Percentiles rank a stretch among this genome's conserved stretches.
These are phyloP conservation scores for Dasyornis broadbenti DNA, from an alignment of 2,113 vertebrate species.

Conservation along the genomic window DNA sequence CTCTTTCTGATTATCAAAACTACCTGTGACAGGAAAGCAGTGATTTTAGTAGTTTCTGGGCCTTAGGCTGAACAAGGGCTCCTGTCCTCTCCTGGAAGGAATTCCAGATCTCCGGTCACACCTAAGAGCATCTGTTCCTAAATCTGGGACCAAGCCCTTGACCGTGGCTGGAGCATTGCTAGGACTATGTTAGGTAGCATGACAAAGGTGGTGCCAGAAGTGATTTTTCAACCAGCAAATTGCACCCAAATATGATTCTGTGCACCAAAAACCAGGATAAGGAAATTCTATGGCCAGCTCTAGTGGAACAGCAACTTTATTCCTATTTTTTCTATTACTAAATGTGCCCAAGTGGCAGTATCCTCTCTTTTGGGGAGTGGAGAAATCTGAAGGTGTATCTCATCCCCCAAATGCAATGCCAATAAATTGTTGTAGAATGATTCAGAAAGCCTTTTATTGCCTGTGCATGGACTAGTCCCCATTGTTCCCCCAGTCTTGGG, in stretches of 20 bases:
- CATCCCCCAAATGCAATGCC: not conserved
- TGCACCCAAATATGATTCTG: not conserved
- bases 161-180: not conserved
- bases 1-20: not conserved
- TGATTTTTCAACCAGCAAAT: not conserved
- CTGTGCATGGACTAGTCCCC: not conserved
- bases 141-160: not conserved
- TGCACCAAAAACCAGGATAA: not conserved
- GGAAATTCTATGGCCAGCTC: not conserved
- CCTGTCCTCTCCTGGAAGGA: conserved; percentile 20
- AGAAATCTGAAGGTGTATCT: conserved; percentile 5
- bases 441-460: conserved; percentile 24
- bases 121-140: not conserved
- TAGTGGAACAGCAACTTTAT: not conserved
- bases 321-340: not conserved
- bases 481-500: not conserved
- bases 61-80: not conserved
- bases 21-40: not conserved
- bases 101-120: not conserved
- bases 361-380: not conserved
- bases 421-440: conserved; percentile 31
- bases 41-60: not conserved
- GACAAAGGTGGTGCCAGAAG: not conserved
- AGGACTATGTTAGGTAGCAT: fast-evolving
- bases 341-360: not conserved